Evolutionary conservation across 2,888 invertebrate genomes (phyloP).

Genomic region (Ormyrus nitidulus): DNA sequence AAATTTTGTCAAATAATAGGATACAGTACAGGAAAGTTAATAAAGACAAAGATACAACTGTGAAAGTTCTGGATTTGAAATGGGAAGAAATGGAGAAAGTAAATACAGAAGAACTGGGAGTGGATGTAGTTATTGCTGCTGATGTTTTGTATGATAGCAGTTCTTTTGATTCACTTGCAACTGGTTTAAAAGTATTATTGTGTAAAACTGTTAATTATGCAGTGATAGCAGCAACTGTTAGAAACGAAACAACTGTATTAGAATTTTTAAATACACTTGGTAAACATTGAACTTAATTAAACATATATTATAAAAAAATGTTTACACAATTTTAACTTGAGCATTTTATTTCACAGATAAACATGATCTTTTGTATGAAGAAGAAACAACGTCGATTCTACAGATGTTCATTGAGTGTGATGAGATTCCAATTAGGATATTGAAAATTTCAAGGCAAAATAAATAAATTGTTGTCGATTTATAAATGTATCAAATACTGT

Average conservation of each 20-base stretch:
- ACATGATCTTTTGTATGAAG: conserved; percentile 63
- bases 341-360: conserved; percentile 60
- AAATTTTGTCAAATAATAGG: conserved; percentile 46
- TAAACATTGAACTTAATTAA: conserved; percentile 64
- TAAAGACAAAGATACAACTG: conserved; percentile 53
- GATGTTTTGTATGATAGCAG: conserved; percentile 80
- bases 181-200: conserved; percentile 75
- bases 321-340: conserved; percentile 35
- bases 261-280: conserved; percentile 79
- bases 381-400: conserved; percentile 60
- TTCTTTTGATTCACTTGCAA: conserved; percentile 76
- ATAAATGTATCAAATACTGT: conserved; percentile 53
- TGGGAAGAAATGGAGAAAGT: conserved; percentile 77
- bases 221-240: conserved; percentile 79
- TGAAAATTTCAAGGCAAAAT: conserved; percentile 64
- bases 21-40: conserved; percentile 30
- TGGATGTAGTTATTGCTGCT: conserved; percentile 79
- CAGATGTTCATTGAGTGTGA: conserved; percentile 62
- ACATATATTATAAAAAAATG: conserved; percentile 36
- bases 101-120: conserved; percentile 59
- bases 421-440: conserved; percentile 66
- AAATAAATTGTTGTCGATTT: conserved; percentile 44
- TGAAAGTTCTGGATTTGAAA: conserved; percentile 73
- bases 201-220: conserved; percentile 70
- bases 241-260: conserved; percentile 81